phyloP scores from a whole-genome alignment of 2,797 vertebrate species.

The Lutjanus campechanus region DNA sequence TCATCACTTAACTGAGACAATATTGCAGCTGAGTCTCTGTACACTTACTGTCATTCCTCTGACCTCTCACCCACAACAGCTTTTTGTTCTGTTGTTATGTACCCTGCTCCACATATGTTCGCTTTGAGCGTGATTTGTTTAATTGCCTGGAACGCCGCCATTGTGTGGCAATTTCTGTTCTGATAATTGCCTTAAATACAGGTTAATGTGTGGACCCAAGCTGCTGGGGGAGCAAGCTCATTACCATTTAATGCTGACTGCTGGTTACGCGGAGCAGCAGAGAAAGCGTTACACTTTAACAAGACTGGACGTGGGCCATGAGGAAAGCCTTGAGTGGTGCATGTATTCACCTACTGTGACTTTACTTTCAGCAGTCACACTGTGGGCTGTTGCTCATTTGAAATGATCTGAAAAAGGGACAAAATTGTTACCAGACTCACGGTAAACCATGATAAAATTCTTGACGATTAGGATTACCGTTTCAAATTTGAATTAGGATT shows the following conservation, averaged over 20 bases:
- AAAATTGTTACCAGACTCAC: no score
- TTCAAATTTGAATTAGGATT: no score
- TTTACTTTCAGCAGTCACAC: conserved; percentile 6
- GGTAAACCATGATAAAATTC: no score
- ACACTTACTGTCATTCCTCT: conserved; percentile 11
- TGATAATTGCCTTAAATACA: conserved; percentile 76
- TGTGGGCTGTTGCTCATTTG: conserved; percentile 19
- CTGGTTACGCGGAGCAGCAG: conserved; percentile 43
- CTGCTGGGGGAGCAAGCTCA: conserved; percentile 43
- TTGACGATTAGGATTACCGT: no score
- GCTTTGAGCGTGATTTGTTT: conserved; percentile 58
- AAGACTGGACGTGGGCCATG: conserved; percentile 40
- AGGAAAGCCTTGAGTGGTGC: conserved; percentile 41
- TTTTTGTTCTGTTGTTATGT: conserved; percentile 34
- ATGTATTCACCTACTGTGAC: conserved; percentile 25
- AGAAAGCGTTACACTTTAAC: conserved; percentile 60
- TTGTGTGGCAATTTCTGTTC: conserved; percentile 62
- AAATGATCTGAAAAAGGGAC: not conserved
- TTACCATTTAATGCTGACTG: conserved; percentile 60
- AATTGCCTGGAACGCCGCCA: conserved; percentile 66
- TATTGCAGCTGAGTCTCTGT: conserved; percentile 12
- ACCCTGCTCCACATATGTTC: conserved; percentile 41
- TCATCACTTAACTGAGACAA: conserved; percentile 20
- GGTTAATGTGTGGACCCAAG: conserved; percentile 56
- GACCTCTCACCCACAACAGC: conserved; percentile 48